Evolutionary conservation across 2,797 vertebrate genomes (phyloP).

Genomic region (Onychomys leucogaster): DNA sequence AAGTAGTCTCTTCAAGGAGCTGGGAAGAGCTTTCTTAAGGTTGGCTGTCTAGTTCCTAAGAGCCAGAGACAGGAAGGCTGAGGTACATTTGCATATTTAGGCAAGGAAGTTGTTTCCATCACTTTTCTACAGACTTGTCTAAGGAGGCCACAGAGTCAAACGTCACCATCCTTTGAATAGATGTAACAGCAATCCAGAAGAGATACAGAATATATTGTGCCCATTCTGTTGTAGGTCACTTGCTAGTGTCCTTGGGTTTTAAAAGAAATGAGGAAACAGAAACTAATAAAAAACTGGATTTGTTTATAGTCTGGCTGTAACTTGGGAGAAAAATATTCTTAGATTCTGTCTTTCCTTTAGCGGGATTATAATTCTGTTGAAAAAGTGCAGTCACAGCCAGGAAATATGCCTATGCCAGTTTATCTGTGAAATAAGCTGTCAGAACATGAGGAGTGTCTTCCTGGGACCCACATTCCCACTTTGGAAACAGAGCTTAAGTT

Average conservation of each 20-base stretch:
- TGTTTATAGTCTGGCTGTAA: neutral
- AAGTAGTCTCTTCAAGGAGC: neutral
- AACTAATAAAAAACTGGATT: neutral
- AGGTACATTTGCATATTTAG: neutral
- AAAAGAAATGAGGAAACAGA: neutral
- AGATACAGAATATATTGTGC: neutral
- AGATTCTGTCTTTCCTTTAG: neutral
- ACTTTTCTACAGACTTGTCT: neutral
- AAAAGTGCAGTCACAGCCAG: neutral
- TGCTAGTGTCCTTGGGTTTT: neutral
- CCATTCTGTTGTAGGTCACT: neutral
- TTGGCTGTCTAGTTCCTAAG: neutral
- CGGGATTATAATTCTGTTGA: neutral
- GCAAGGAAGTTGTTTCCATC: neutral
- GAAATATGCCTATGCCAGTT: neutral
- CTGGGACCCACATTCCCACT: neutral
- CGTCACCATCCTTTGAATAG: neutral
- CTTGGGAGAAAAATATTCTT: neutral
- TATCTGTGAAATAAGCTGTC: conserved; percentile 19
- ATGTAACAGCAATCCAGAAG: neutral
- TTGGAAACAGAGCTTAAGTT: neutral
- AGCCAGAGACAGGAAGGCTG: neutral
- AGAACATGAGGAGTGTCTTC: neutral
- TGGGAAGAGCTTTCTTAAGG: neutral
- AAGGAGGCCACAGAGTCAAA: neutral